Conservation (phyloP, 2,797 vertebrate species). For the Rousettus madagascariensis region DNA sequence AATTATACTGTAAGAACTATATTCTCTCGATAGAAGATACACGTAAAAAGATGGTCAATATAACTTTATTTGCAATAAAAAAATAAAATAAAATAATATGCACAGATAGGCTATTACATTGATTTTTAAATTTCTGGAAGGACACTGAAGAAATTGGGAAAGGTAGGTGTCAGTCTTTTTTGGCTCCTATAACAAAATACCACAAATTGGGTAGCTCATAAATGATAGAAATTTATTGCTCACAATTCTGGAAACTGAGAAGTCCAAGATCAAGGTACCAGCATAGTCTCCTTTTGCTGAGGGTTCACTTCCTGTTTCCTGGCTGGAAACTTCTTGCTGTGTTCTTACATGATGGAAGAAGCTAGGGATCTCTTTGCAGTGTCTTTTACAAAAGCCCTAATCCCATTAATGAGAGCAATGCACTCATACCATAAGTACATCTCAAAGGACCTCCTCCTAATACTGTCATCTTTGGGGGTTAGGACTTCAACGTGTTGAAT, state of each 20-base stretch:
- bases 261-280: not conserved
- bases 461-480: not conserved
- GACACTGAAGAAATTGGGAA: not conserved
- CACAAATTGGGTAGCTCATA: not conserved
- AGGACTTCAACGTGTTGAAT: not conserved
- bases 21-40: not conserved
- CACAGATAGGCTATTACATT: not conserved
- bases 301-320: not conserved
- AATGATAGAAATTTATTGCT: not conserved
- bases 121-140: not conserved
- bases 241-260: not conserved
- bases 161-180: not conserved
- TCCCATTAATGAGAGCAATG: not conserved
- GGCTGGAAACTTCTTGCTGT: not conserved
- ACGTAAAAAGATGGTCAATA: not conserved
- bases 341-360: not conserved
- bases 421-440: not conserved
- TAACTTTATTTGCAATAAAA: not conserved
- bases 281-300: not conserved
- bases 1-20: not conserved
- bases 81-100: not conserved
- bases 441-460: not conserved
- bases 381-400: not conserved
- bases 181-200: not conserved
- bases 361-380: not conserved